phyloP scores from a whole-genome alignment of 2,888 invertebrate species.

The Drosophila quasianomalipes region DNA sequence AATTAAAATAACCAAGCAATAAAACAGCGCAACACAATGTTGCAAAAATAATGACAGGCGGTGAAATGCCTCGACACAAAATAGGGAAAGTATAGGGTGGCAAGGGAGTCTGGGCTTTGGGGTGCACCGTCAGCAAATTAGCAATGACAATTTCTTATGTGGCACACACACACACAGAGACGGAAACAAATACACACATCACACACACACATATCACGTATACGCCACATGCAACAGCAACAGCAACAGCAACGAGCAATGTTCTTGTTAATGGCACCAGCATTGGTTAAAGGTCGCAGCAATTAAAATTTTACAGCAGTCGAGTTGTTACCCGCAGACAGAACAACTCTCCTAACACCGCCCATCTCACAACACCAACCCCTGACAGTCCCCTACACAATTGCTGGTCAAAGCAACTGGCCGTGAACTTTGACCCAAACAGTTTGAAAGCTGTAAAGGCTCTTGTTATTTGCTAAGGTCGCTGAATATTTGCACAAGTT shows the following conservation, averaged over 20 bases:
- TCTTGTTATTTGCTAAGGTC: constrained; percentile 30
- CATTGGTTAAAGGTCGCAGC: constrained; percentile 46
- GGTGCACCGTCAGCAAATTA: constrained; percentile 50
- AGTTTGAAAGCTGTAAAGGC: constrained; percentile 3
- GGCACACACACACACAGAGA: constrained; percentile 2
- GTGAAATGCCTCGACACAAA: background rate
- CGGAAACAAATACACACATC: background rate
- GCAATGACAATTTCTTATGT: constrained; percentile 57
- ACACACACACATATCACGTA: constrained; percentile 20
- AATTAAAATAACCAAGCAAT: constrained; percentile 80
- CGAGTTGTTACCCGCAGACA: constrained; percentile 5
- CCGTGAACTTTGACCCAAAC: constrained; percentile 58
- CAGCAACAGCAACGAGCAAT: constrained; percentile 30
- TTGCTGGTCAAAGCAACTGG: constrained; percentile 52
- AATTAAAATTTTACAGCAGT: constrained; percentile 72
- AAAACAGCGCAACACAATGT: constrained; percentile 65
- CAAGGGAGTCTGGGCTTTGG: background rate
- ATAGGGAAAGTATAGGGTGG: background rate
- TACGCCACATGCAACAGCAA: constrained; percentile 45
- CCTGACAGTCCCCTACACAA: background rate
- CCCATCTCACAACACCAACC: too few species aligned
- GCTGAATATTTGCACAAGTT: constrained; percentile 32
- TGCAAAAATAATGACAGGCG: constrained; percentile 40
- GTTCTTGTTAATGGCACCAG: constrained; percentile 36
- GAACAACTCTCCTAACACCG: background rate